Conservation (phyloP, 2,888 invertebrate species). For the Spodoptera exigua region DNA sequence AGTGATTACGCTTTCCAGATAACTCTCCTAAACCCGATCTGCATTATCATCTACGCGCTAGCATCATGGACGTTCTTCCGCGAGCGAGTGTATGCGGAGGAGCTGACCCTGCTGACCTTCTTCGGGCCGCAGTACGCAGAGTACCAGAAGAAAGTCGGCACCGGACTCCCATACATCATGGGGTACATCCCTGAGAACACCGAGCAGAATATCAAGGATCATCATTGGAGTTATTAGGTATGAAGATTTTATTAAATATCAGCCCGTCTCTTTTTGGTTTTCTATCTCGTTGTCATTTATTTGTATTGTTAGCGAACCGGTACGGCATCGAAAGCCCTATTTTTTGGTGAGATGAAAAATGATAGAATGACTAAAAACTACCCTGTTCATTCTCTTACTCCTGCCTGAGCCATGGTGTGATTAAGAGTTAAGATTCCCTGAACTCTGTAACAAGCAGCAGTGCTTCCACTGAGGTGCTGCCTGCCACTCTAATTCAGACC, state of each 20-base stretch:
- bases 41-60: conserved; percentile 93
- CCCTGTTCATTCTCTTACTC: too few species aligned
- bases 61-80: conserved; percentile 98
- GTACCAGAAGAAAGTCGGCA: conserved; percentile 93
- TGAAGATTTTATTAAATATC: conserved; percentile 1
- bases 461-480: too few species aligned
- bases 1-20: conserved; percentile 89
- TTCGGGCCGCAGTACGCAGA: conserved; percentile 96
- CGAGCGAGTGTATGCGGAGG: conserved; percentile 95
- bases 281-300: too few species aligned
- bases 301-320: too few species aligned
- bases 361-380: too few species aligned
- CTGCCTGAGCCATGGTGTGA: too few species aligned
- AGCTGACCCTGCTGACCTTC: conserved; percentile 96
- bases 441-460: too few species aligned
- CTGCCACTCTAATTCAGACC: too few species aligned
- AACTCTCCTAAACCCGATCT: conserved; percentile 96
- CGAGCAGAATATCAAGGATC: conserved; percentile 45
- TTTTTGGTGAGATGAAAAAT: too few species aligned
- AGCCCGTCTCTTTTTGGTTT: too few species aligned
- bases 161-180: conserved; percentile 62
- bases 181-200: conserved; percentile 64
- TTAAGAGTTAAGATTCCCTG: too few species aligned
- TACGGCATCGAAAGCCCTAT: too few species aligned
- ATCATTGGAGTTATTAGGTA: conserved; percentile 67